Evolutionary conservation across 2,888 invertebrate genomes (phyloP).

Genomic region (Andrena haemorrhoa): DNA sequence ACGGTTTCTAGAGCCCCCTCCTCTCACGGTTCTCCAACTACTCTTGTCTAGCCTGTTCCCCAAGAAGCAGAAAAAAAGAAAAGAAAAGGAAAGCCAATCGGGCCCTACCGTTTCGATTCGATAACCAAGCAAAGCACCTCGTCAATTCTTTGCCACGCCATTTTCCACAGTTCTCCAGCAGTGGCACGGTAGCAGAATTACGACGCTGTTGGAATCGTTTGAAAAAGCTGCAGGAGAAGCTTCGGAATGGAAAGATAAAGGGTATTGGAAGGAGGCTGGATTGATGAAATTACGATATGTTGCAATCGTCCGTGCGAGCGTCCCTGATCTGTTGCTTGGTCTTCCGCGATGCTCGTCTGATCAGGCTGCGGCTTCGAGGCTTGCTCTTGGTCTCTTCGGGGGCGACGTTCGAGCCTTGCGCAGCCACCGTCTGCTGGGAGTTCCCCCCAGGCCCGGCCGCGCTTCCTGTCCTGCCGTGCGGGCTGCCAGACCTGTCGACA

Average conservation of each 20-base stretch:
- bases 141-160: too few relatives aligned
- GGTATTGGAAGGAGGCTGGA: too few relatives aligned
- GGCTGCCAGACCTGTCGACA: constrained; percentile 79
- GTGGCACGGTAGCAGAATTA: too few relatives aligned
- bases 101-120: background rate
- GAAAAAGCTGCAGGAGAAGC: background rate
- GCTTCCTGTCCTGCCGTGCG: constrained; percentile 79
- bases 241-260: background rate
- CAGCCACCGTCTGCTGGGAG: constrained; percentile 78
- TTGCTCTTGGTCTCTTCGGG: constrained; percentile 86
- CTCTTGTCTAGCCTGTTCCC: background rate
- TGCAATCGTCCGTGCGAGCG: constrained; percentile 90
- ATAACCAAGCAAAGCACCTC: too few relatives aligned
- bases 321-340: constrained; percentile 92
- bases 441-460: constrained; percentile 76
- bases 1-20: background rate
- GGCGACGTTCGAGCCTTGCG: constrained; percentile 81
- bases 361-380: constrained; percentile 90
- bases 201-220: too few relatives aligned
- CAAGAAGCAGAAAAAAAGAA: background rate
- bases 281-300: constrained; percentile 88
- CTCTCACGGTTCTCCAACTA: background rate
- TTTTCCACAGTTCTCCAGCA: too few relatives aligned
- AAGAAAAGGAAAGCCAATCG: background rate
- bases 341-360: constrained; percentile 92